These are phyloP conservation scores for Indicator maculatus DNA, from an alignment of 2,113 vertebrate genomes.

Conservation along the genomic window DNA sequence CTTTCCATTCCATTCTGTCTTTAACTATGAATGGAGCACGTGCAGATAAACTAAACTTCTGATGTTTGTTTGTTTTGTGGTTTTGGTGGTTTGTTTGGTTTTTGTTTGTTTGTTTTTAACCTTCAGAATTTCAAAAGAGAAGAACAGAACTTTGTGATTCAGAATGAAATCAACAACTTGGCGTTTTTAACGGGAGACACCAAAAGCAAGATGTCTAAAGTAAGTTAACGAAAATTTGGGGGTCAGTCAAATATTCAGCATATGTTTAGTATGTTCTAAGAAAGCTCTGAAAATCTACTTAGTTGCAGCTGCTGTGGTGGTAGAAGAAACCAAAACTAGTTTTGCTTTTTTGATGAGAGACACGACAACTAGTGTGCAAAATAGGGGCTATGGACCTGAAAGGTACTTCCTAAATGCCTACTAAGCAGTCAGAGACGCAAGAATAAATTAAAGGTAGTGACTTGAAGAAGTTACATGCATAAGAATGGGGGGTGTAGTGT, in stretches of 20 bases:
- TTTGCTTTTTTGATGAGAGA: conserved; percentile 29
- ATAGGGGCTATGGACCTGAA: background rate
- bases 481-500: background rate
- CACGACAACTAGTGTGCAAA: background rate
- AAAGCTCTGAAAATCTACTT: background rate
- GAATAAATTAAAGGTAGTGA: background rate
- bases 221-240: conserved; percentile 73
- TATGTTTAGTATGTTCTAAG: background rate
- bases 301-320: background rate
- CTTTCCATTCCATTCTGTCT: background rate
- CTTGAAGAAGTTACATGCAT: background rate
- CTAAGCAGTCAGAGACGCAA: background rate
- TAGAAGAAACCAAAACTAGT: background rate
- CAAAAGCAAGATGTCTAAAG: conserved; percentile 99
- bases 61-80: background rate
- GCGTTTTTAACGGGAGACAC: conserved; percentile 97
- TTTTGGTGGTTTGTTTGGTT: background rate
- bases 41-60: background rate
- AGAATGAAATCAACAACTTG: conserved; percentile 99
- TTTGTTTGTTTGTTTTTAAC: background rate
- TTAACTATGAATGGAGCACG: background rate
- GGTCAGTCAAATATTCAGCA: background rate
- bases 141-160: conserved; percentile 99
- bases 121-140: conserved; percentile 97
- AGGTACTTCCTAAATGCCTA: conserved; percentile 18